These are phyloP conservation scores for Cerastis leucographa DNA, from an alignment of 2,888 invertebrate species.

Conservation along the genomic window DNA sequence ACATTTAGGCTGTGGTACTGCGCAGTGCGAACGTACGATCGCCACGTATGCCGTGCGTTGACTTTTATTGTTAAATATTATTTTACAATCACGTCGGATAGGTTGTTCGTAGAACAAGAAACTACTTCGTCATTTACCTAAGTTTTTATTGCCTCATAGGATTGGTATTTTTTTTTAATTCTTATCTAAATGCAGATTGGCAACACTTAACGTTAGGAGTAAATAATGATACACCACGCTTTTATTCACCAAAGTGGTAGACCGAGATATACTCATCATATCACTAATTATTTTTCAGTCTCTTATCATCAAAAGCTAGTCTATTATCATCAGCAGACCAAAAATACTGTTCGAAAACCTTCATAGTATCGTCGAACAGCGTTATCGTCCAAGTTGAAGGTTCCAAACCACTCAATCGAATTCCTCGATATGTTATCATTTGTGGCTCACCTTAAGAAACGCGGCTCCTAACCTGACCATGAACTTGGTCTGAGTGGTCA, in stretches of 20 bases:
- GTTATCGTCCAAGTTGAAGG: slow-evolving; percentile 33
- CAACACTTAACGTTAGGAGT: background rate
- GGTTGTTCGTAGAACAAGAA: slow-evolving; percentile 6
- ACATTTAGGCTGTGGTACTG: slow-evolving; percentile 11
- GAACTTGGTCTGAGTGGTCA: slow-evolving; percentile 95
- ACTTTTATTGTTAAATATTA: slow-evolving; percentile 34
- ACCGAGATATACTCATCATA: background rate
- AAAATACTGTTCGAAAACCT: background rate
- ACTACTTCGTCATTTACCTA: slow-evolving; percentile 8
- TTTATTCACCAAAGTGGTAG: background rate
- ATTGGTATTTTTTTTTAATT: background rate
- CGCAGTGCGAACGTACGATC: slow-evolving; percentile 25
- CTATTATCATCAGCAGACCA: background rate
- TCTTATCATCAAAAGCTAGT: background rate
- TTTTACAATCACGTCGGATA: background rate
- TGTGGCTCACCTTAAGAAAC: slow-evolving; percentile 83
- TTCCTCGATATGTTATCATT: slow-evolving; percentile 25
- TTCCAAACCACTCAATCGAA: background rate
- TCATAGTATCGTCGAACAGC: background rate
- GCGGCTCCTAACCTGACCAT: slow-evolving; percentile 97
- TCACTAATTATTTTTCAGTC: background rate
- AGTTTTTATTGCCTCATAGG: background rate
- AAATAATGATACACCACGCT: background rate
- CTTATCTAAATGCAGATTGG: background rate
- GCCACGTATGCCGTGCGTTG: slow-evolving; percentile 1